Evolutionary conservation across 2,888 invertebrate species (phyloP).

Genomic region (Xanthostigma xanthostigma): DNA sequence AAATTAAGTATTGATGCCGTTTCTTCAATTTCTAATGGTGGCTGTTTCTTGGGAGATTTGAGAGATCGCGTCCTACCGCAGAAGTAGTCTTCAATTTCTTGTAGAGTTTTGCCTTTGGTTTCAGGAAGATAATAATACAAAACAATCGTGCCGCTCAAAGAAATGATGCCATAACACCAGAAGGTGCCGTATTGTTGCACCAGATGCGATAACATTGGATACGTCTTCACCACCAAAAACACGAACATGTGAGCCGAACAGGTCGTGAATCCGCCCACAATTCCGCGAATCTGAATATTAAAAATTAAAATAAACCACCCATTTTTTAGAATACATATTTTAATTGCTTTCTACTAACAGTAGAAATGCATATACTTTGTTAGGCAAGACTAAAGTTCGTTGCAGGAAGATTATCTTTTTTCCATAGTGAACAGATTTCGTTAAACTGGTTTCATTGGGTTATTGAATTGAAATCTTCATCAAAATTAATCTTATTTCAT

Average conservation of each 20-base stretch:
- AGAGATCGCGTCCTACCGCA: constrained; percentile 42
- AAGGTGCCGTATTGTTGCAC: constrained; percentile 45
- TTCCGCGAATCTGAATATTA: constrained; percentile 40
- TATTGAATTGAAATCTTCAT: too few relatives aligned
- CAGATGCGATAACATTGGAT: constrained; percentile 34
- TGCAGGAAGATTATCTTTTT: too few relatives aligned
- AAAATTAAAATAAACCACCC: not conserved
- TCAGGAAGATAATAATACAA: constrained; percentile 51
- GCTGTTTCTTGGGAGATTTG: constrained; percentile 14
- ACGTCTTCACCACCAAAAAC: constrained; percentile 53
- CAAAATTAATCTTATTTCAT: too few relatives aligned
- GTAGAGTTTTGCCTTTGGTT: constrained; percentile 49
- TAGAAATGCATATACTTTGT: too few relatives aligned
- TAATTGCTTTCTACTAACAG: too few relatives aligned
- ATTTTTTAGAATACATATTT: constrained; percentile 1
- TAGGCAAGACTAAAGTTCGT: too few relatives aligned
- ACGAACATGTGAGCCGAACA: constrained; percentile 47
- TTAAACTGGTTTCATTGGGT: too few relatives aligned
- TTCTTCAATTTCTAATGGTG: too few relatives aligned
- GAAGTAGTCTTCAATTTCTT: constrained; percentile 58
- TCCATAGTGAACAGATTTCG: too few relatives aligned
- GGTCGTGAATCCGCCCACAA: constrained; percentile 50
- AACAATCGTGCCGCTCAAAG: constrained; percentile 39
- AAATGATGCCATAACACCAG: constrained; percentile 43
- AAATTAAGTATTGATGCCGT: too few relatives aligned